These are phyloP conservation scores for Pogonomyrmex californicus DNA, from an alignment of 1,140 invertebrate species.

Conservation along the genomic window DNA sequence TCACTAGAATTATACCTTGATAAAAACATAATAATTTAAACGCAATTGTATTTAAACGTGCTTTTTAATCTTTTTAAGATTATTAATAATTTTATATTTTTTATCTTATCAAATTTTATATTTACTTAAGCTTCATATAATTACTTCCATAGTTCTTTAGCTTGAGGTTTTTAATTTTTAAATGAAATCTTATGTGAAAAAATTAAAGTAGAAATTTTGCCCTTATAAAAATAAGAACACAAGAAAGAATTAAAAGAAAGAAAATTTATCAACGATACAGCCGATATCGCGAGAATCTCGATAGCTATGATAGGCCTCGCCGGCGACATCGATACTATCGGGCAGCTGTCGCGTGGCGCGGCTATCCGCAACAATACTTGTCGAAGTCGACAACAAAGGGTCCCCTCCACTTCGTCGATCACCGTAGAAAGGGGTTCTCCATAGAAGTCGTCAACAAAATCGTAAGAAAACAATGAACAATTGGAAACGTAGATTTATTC, in stretches of 20 bases:
- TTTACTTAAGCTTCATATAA: neutral
- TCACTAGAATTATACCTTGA: neutral
- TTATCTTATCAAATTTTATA: neutral
- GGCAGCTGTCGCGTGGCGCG: conserved; percentile 70
- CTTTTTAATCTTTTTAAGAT: neutral
- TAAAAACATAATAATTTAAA: neutral
- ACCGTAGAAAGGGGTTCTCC: conserved; percentile 44
- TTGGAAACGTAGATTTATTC: neutral
- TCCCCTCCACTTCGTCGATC: conserved; percentile 50
- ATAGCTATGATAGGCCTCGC: conserved; percentile 48
- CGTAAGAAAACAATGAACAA: neutral
- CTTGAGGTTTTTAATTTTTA: no score
- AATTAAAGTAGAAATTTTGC: neutral
- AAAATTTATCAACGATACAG: conserved; percentile 18
- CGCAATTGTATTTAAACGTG: no score
- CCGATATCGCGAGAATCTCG: conserved; percentile 46
- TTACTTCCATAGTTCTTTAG: neutral
- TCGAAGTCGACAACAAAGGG: conserved; percentile 67
- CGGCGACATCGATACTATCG: conserved; percentile 71
- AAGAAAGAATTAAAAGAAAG: neutral
- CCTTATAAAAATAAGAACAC: neutral
- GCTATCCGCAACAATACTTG: conserved; percentile 66
- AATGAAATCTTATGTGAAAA: neutral
- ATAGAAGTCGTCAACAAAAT: neutral
- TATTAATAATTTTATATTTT: neutral